phyloP scores from a whole-genome alignment of 2,888 invertebrate genomes.

The Pachliopta kotzebuea region DNA sequence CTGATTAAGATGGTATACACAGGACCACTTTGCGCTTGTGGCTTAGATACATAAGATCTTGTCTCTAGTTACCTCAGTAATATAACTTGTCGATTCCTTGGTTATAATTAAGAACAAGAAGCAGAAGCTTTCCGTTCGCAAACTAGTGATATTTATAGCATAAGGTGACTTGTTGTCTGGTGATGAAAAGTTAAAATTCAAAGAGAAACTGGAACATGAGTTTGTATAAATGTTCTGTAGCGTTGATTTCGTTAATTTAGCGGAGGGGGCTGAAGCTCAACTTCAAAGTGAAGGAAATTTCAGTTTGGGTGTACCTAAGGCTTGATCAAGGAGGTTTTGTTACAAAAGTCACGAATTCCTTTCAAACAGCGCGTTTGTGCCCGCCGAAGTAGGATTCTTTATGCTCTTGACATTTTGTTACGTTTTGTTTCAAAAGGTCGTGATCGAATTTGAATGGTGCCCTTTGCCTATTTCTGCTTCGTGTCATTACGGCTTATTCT shows the following conservation, averaged over 20 bases:
- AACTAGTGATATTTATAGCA: not conserved
- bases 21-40: too few species aligned
- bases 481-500: conserved; percentile 26
- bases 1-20: too few species aligned
- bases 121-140: too few species aligned
- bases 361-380: conserved; percentile 24
- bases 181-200: not conserved
- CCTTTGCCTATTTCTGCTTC: conserved; percentile 28
- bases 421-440: conserved; percentile 31
- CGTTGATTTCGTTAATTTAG: conserved; percentile 12
- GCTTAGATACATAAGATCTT: too few species aligned
- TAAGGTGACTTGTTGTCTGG: not conserved
- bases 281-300: conserved; percentile 29
- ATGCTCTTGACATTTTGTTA: conserved; percentile 30
- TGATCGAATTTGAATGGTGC: conserved; percentile 31
- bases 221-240: not conserved
- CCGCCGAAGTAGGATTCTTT: conserved; percentile 29
- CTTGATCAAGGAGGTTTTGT: conserved; percentile 25
- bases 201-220: not conserved
- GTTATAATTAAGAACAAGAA: too few species aligned
- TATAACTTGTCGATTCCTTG: too few species aligned
- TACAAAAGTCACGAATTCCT: conserved; percentile 31
- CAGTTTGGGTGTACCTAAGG: conserved; percentile 23
- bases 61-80: too few species aligned
- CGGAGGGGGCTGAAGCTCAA: conserved; percentile 14